phyloP scores from a whole-genome alignment of 2,113 vertebrate species.

The Piaya cayana region DNA sequence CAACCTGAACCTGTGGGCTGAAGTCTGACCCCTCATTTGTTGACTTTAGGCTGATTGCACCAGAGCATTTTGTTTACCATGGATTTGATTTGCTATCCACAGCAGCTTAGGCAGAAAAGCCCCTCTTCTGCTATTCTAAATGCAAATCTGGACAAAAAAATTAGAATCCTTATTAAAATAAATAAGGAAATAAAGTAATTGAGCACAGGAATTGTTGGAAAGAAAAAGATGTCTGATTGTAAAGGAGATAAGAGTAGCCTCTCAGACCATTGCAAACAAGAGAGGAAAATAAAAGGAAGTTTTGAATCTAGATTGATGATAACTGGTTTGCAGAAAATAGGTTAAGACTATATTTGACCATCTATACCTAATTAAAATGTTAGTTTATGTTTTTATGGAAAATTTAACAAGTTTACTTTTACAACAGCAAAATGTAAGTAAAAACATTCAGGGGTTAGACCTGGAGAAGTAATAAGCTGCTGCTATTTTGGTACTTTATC shows the following conservation, averaged over 20 bases:
- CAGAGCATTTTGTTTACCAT: not conserved
- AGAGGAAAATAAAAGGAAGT: not conserved
- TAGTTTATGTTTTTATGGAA: not conserved
- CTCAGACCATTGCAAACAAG: not conserved
- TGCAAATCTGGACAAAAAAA: not conserved
- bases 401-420: not conserved
- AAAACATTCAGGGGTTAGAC: not conserved
- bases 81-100: not conserved
- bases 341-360: not conserved
- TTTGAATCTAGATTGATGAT: not conserved
- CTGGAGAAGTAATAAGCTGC: not conserved
- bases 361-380: not conserved
- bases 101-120: not conserved
- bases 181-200: not conserved
- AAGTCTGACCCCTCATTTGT: not conserved
- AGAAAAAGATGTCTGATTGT: not conserved
- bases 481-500: not conserved
- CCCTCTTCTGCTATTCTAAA: not conserved
- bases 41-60: not conserved
- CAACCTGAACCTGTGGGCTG: not conserved
- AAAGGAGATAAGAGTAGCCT: not conserved
- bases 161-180: not conserved
- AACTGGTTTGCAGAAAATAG: not conserved
- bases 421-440: not conserved
- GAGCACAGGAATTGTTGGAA: not conserved